A percentile compares a stretch with the other conserved stretches of the same genome.
These are phyloP conservation scores for Rhogogaster chlorosoma DNA, from an alignment of 2,888 invertebrate species.

Conservation along the genomic window DNA sequence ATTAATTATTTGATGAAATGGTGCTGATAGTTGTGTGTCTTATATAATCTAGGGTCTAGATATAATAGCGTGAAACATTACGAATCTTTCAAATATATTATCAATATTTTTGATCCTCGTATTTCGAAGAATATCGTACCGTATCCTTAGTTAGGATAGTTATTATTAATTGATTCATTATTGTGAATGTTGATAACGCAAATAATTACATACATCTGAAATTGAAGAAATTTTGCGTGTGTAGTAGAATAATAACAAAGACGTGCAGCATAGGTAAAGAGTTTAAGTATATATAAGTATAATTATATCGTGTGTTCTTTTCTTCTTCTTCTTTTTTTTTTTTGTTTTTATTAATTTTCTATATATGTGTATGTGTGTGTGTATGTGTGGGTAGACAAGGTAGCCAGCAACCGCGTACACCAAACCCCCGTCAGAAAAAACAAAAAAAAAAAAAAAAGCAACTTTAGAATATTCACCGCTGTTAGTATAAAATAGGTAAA, in stretches of 20 bases:
- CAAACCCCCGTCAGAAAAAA: constrained; percentile 71
- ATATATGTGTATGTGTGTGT: background rate
- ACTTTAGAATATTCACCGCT: constrained; percentile 44
- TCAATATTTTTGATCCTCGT: background rate
- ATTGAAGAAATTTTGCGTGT: background rate
- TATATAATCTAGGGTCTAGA: constrained; percentile 5
- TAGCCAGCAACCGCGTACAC: constrained; percentile 77
- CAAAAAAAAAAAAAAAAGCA: constrained; percentile 30
- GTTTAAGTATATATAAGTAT: constrained; percentile 51
- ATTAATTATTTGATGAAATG: constrained; percentile 29
- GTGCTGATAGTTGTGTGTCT: constrained; percentile 11
- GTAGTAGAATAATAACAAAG: background rate
- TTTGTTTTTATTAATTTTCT: background rate
- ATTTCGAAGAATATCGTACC: background rate
- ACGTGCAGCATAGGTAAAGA: constrained; percentile 34
- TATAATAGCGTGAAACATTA: constrained; percentile 64
- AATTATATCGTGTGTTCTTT: constrained; percentile 52
- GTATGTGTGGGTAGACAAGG: constrained; percentile 65
- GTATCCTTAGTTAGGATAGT: background rate
- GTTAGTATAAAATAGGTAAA: constrained; percentile 35
- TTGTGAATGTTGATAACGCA: background rate
- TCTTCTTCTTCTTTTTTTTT: background rate
- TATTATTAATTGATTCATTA: background rate
- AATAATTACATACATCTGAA: background rate
- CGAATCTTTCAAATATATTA: constrained; percentile 73